Base-by-base conservation (phyloP, 2,113 vertebrate species). In the Leptocoma aspasia region DNA sequence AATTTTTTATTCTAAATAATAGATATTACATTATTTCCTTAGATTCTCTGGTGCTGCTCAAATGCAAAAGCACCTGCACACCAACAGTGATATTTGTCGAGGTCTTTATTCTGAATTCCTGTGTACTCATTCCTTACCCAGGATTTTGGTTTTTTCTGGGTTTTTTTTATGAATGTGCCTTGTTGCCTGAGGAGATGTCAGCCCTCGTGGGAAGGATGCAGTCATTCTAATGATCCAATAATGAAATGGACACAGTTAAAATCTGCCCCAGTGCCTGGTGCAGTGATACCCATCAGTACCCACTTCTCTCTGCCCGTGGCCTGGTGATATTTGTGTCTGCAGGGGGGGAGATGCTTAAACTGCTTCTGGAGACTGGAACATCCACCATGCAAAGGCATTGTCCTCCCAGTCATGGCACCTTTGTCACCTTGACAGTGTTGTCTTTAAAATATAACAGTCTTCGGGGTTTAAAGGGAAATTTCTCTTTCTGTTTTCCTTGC, bases 341-440 rank as follows among this genome's bases (percentile, higher is more conserved):
- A 23, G 2, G 35, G 45, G 11, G 41, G 7, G 13, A 31, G 13
- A 13, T 73, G 50, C 49, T 27, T 23, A 4, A 71, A 35, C 26
- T 80, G 72, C 1, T 49, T 69, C 41, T 41, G 37, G 23, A 71
- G 22, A 14, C 33, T 53, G 47, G 53, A 76, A 57, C 42, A 49
- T 8, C 8, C 14, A 16, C 21, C 33, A 7, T 26, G n/a, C 41
- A 37, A 37, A 70, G 61, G 31, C 1, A 0, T 6, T 9, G 9
- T 60, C 69, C 19, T 61, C 47, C 6, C 14, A 11, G 28, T 47
- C 13, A 4, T 3, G 14, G 21, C 21, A 9, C 30, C 49, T 82
- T 31, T 73, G 50, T 50, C 79, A 44, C 33, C 41, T 76, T 57
- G 49, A 35, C 7, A n/a, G 27, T 57, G 24, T n/a, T 69, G 59